Conservation (phyloP, 1,140 invertebrate genomes). For the Acromyrmex heyeri region DNA sequence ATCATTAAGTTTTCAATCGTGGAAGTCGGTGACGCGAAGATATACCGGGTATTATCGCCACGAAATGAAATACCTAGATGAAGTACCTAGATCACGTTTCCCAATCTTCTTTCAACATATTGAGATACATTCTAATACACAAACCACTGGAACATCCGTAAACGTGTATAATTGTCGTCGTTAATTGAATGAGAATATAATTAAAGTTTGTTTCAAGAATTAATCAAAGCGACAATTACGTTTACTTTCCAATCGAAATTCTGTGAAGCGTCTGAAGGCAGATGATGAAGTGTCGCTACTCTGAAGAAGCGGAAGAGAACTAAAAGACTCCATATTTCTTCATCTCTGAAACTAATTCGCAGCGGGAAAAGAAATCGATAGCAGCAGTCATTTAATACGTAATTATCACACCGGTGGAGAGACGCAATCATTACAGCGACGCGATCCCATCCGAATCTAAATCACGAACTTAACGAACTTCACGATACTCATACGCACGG, state of each 20-base stretch:
- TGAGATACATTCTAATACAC: background rate
- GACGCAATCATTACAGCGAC: background rate
- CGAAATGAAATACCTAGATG: background rate
- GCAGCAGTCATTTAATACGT: conserved; percentile 1
- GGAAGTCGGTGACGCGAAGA: conserved; percentile 7
- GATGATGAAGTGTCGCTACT: background rate
- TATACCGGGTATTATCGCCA: conserved; percentile 21
- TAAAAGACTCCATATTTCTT: background rate
- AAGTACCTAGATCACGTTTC: background rate
- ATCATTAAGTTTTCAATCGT: conserved; percentile 52
- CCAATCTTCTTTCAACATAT: background rate
- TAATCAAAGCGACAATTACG: background rate
- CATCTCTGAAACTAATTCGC: background rate
- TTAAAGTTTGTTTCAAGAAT: conserved; percentile 13
- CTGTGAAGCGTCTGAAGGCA: background rate
- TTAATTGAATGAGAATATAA: background rate
- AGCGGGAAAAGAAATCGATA: background rate
- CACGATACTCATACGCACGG: no score
- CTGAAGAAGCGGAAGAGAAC: background rate
- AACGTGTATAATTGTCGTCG: background rate
- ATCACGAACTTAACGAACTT: conserved; percentile 14
- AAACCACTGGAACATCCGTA: background rate
- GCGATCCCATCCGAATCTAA: conserved; percentile 1
- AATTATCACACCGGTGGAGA: conserved; percentile 10
- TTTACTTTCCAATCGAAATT: conserved; percentile 12